Conservation (phyloP, 2,797 vertebrate species). For the Sebastolobus altivelis region DNA sequence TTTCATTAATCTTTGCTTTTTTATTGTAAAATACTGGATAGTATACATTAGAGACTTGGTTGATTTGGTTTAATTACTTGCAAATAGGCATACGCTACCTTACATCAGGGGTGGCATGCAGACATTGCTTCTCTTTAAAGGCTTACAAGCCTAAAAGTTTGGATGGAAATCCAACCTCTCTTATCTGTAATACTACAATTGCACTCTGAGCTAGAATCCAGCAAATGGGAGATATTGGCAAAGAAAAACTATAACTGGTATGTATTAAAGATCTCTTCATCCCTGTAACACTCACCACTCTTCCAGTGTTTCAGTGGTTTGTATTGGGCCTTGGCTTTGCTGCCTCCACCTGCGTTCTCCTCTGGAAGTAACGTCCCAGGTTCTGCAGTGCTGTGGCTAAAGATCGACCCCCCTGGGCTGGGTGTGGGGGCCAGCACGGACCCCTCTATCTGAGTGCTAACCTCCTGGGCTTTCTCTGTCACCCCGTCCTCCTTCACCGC, state of each 20-base stretch:
- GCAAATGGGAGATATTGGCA: not conserved
- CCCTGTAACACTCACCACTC: slow-evolving; percentile 71
- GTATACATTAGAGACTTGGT: not conserved
- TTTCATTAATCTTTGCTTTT: not conserved
- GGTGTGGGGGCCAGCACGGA: slow-evolving; percentile 21
- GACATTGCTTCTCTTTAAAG: not conserved
- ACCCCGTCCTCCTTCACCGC: slow-evolving; percentile 11
- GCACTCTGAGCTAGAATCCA: not conserved
- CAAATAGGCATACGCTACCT: not conserved
- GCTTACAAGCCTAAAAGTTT: not conserved
- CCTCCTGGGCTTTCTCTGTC: slow-evolving; percentile 12
- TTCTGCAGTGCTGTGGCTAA: slow-evolving; percentile 11
- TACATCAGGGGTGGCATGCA: not conserved
- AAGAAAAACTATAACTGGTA: not conserved
- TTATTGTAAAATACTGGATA: not conserved
- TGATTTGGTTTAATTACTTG: not conserved
- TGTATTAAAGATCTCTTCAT: not conserved
- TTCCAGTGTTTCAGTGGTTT: slow-evolving; percentile 78
- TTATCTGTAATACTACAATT: not conserved
- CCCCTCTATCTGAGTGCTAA: slow-evolving; percentile 18
- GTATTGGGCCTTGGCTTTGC: slow-evolving; percentile 40
- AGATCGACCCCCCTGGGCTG: slow-evolving; percentile 1
- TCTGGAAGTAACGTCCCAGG: slow-evolving; percentile 15
- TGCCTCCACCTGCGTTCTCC: slow-evolving; percentile 25
- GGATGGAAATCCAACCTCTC: not conserved